Conservation (phyloP, 1,140 invertebrate genomes). For the Magallana gigas region DNA sequence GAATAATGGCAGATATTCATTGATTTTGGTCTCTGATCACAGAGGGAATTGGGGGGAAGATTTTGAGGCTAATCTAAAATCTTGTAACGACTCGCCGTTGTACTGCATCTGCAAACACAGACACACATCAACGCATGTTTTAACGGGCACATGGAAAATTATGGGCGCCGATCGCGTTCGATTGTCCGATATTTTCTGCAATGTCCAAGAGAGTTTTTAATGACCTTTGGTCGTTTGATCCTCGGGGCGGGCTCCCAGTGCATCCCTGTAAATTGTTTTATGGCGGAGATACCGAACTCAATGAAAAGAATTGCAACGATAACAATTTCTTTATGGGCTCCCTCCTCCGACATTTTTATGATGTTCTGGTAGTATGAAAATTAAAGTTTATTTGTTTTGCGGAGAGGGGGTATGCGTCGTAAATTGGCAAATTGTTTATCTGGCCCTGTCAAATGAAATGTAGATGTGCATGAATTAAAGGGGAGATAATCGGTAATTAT, state of each 20-base stretch:
- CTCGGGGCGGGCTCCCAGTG: not conserved
- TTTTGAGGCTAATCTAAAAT: constrained; percentile 31
- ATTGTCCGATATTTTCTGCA: constrained; percentile 9
- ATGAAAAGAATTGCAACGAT: not conserved
- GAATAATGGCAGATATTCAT: constrained; percentile 28
- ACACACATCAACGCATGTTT: not conserved
- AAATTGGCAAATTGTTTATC: constrained; percentile 24
- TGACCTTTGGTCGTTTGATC: constrained; percentile 12
- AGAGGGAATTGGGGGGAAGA: not conserved
- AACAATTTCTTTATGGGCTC: constrained; percentile 11
- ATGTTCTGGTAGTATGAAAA: constrained; percentile 14
- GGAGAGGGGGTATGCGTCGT: not conserved
- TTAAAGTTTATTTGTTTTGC: constrained; percentile 33
- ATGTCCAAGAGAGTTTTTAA: not conserved
- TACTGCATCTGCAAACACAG: constrained; percentile 8
- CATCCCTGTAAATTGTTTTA: constrained; percentile 11
- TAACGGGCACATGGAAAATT: constrained; percentile 16
- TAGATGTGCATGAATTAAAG: not conserved
- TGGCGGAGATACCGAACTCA: not conserved
- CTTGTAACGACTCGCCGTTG: not conserved
- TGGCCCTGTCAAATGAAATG: not conserved
- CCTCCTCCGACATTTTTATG: not conserved
- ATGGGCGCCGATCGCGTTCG: not conserved
- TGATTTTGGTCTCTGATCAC: constrained; percentile 30
- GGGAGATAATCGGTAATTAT: not conserved